These are phyloP conservation scores for Diogma glabrata DNA, from an alignment of 2,888 invertebrate genomes.

Conservation along the genomic window DNA sequence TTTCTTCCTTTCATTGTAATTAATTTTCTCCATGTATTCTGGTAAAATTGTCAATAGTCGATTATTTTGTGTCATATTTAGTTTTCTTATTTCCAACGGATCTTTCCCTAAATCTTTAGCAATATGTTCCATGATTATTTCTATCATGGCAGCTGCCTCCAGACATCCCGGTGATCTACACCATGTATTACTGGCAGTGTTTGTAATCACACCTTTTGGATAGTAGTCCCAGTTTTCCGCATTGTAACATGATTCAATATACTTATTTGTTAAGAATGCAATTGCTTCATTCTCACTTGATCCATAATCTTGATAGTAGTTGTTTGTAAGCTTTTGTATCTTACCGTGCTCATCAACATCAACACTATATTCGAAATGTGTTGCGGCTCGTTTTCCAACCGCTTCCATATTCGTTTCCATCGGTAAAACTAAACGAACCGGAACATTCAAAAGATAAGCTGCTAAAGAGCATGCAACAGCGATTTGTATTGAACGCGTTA, in stretches of 20 bases:
- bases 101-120: conserved; percentile 43
- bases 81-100: conserved; percentile 43
- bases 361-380: conserved; percentile 44
- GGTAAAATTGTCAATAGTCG: conserved; percentile 41
- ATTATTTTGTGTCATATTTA: conserved; percentile 41
- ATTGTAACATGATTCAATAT: conserved; percentile 45
- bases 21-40: conserved; percentile 40
- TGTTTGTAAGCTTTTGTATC: conserved; percentile 49
- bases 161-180: conserved; percentile 38
- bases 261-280: conserved; percentile 29
- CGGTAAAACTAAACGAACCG: conserved; percentile 50
- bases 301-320: conserved; percentile 43
- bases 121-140: conserved; percentile 56
- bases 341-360: conserved; percentile 49
- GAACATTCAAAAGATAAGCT: conserved; percentile 43
- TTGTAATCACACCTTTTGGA: conserved; percentile 44
- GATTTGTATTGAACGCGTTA: conserved; percentile 43
- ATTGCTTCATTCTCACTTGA: conserved; percentile 40
- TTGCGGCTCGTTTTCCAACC: conserved; percentile 46
- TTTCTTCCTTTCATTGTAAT: conserved; percentile 39
- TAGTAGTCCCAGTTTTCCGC: conserved; percentile 43
- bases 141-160: conserved; percentile 50
- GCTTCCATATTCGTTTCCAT: conserved; percentile 51
- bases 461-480: conserved; percentile 55
- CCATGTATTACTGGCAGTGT: conserved; percentile 51